phyloP scores from a whole-genome alignment of 2,797 vertebrate genomes.

The Leptoclinus maculatus region DNA sequence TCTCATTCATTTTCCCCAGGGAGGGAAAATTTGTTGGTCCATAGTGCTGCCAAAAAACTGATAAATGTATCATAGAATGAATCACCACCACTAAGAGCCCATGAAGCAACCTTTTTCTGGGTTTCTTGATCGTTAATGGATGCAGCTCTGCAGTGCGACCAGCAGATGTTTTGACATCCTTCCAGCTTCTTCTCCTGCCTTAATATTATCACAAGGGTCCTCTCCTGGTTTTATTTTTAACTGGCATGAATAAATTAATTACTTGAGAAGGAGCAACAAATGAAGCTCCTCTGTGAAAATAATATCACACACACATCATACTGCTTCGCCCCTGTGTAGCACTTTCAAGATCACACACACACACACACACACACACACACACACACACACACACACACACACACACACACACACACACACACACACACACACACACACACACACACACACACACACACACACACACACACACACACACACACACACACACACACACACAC shows the following conservation, averaged over 20 bases:
- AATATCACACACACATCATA: slow-evolving; percentile 39
- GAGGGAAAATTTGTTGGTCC: slow-evolving; percentile 4
- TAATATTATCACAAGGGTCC: slow-evolving; percentile 56
- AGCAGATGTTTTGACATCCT: slow-evolving; percentile 65
- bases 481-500: slow-evolving; percentile 13
- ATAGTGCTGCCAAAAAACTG: slow-evolving; percentile 29
- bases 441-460: slow-evolving; percentile 16
- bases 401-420: slow-evolving; percentile 22
- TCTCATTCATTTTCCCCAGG: slow-evolving; percentile 24
- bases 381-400: slow-evolving; percentile 22
- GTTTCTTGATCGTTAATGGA: slow-evolving; percentile 10
- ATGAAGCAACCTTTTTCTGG: slow-evolving; percentile 8
- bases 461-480: slow-evolving; percentile 21
- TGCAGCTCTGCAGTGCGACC: slow-evolving; percentile 16
- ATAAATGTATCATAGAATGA: background rate
- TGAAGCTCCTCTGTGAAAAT: slow-evolving; percentile 53
- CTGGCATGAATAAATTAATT: slow-evolving; percentile 71
- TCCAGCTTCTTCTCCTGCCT: slow-evolving; percentile 49
- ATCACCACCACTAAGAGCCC: background rate
- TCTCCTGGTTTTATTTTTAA: slow-evolving; percentile 71
- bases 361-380: slow-evolving; percentile 1
- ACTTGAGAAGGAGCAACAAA: slow-evolving; percentile 68
- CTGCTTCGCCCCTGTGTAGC: slow-evolving; percentile 36
- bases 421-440: slow-evolving; percentile 24
- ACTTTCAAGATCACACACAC: slow-evolving; percentile 31